phyloP scores from a whole-genome alignment of 2,797 vertebrate species.

The Vespertilio murinus region DNA sequence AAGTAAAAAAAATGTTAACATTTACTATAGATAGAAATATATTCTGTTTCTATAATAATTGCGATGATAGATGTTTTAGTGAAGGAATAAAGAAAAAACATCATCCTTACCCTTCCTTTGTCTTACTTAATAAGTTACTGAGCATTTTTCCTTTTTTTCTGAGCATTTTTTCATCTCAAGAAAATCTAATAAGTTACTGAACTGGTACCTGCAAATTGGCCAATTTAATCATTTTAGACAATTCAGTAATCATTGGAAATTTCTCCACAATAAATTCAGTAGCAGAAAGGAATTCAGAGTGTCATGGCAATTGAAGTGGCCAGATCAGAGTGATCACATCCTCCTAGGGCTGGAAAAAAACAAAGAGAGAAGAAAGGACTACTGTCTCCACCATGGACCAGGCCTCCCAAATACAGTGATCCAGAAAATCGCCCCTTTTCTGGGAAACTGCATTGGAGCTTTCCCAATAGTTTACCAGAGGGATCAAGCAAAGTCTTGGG shows the following conservation, averaged over 20 bases:
- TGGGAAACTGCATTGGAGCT: not conserved
- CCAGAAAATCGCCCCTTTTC: not conserved
- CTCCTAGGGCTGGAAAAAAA: not conserved
- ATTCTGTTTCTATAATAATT: slow-evolving; percentile 2
- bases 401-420: not conserved
- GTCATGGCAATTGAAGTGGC: slow-evolving; percentile 26
- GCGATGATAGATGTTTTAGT: not conserved
- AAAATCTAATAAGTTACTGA: slow-evolving; percentile 48
- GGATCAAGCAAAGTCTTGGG: not conserved
- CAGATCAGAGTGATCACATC: not conserved
- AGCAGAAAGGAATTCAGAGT: not conserved
- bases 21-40: not conserved
- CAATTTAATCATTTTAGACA: slow-evolving; percentile 51
- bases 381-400: not conserved
- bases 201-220: not conserved
- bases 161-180: slow-evolving; percentile 37
- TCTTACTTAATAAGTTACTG: not conserved
- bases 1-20: not conserved
- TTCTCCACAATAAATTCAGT: slow-evolving; percentile 21
- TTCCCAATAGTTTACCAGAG: not conserved
- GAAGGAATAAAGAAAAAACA: not conserved
- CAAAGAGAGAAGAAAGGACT: not conserved
- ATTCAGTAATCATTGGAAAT: slow-evolving; percentile 41
- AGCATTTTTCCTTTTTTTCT: not conserved
- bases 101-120: not conserved